Conservation (phyloP, 37 sponge, comb jelly and placozoan species). For the Hexactinellida sp. region DNA sequence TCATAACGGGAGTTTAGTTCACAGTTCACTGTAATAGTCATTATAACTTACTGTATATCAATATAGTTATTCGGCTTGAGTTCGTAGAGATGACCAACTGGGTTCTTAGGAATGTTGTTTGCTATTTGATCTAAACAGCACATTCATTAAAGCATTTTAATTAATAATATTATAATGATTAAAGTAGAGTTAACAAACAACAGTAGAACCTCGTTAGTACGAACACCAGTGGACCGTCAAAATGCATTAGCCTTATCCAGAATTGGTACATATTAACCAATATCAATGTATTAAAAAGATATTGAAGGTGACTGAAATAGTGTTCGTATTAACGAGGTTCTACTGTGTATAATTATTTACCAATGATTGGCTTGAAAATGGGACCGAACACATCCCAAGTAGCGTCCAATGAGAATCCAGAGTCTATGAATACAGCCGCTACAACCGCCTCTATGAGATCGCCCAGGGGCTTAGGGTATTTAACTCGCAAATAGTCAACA, state of each 20-base stretch:
- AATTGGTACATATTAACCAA: no score
- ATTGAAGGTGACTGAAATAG: no score
- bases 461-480: conserved; percentile 80
- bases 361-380: conserved; percentile 44
- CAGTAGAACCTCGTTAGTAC: no score
- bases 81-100: not conserved
- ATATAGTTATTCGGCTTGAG: not conserved
- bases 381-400: conserved; percentile 65
- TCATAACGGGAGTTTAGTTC: no score
- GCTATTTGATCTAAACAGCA: not conserved
- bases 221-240: no score
- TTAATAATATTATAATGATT: no score
- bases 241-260: no score
- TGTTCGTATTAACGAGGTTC: no score
- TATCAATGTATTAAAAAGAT: no score
- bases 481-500: conserved; percentile 35
- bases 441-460: conserved; percentile 83
- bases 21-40: no score
- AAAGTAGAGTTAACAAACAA: no score
- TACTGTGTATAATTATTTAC: no score
- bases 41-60: not conserved
- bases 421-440: conserved; percentile 89
- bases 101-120: not conserved
- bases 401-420: conserved; percentile 44
- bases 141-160: not conserved